These are phyloP conservation scores for Phataginus tetradactyla DNA, from an alignment of 2,797 vertebrate species.

Conservation along the genomic window DNA sequence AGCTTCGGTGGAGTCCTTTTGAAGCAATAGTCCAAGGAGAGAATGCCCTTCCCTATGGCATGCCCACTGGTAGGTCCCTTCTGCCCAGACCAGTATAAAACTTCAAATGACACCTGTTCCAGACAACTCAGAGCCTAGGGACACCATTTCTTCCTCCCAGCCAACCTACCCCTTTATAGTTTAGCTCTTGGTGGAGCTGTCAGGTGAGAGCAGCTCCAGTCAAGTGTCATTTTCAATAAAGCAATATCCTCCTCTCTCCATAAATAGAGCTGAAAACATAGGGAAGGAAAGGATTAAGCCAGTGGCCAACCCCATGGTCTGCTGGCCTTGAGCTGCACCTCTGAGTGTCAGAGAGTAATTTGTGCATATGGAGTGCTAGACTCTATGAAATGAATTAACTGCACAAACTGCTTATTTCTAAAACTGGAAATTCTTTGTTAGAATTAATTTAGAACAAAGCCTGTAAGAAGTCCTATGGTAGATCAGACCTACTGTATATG, in stretches of 20 bases:
- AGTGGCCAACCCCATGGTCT: not conserved
- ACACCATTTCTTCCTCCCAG: not conserved
- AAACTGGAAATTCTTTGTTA: slow-evolving; percentile 12
- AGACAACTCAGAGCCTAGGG: not conserved
- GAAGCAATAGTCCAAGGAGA: not conserved
- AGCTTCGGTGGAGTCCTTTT: not conserved
- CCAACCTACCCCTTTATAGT: not conserved
- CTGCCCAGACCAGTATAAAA: not conserved
- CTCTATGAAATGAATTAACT: not conserved
- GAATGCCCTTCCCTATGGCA: not conserved
- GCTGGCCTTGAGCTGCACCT: not conserved
- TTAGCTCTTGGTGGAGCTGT: not conserved
- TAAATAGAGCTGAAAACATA: not conserved
- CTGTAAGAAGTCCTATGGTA: not conserved
- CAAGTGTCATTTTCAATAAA: slow-evolving; percentile 25
- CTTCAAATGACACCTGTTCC: not conserved
- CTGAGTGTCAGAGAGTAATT: not conserved
- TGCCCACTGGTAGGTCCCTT: not conserved
- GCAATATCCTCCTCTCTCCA: slow-evolving; percentile 11
- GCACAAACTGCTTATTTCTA: not conserved
- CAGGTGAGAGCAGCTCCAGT: not conserved
- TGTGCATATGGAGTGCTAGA: not conserved
- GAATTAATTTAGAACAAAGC: slow-evolving; percentile 14
- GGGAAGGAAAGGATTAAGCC: not conserved
- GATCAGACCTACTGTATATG: not conserved